phyloP scores from a whole-genome alignment of 2,797 vertebrate genomes.

The Taenioides sp. region DNA sequence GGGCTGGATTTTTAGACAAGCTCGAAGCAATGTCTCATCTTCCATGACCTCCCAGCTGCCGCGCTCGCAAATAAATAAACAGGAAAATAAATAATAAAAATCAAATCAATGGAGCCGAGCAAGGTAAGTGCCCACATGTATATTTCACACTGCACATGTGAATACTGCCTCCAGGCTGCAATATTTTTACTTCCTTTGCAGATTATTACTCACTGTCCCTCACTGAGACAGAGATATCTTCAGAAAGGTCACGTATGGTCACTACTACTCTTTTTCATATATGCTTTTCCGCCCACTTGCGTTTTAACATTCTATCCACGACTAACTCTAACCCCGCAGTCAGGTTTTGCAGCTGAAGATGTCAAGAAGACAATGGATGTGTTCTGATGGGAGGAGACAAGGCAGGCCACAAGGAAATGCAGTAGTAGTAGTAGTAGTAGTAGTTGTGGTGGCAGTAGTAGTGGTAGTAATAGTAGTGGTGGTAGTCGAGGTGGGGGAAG shows the following conservation, averaged over 20 bases:
- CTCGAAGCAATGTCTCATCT: conserved; percentile 58
- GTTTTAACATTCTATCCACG: conserved; percentile 46
- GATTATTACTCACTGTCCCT: conserved; percentile 34
- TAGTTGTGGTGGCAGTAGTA: conserved; percentile 44
- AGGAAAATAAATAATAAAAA: conserved; percentile 33
- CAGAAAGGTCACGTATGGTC: conserved; percentile 51
- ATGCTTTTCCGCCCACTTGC: conserved; percentile 28
- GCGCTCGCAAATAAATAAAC: conserved; percentile 17
- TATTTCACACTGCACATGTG: conserved; percentile 46
- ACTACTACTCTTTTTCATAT: conserved; percentile 10
- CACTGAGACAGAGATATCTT: conserved; percentile 42
- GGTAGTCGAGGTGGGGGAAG: conserved; percentile 17
- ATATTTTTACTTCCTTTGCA: conserved; percentile 34
- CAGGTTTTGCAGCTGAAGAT: conserved; percentile 53
- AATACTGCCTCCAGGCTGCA: conserved; percentile 27
- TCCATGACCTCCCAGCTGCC: conserved; percentile 58
- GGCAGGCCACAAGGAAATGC: conserved; percentile 58
- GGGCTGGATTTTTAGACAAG: conserved; percentile 47
- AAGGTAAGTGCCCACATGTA: conserved; percentile 21
- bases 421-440: conserved; percentile 41
- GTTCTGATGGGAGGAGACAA: conserved; percentile 69
- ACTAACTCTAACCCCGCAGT: conserved; percentile 44
- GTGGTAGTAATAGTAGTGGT: conserved; percentile 23
- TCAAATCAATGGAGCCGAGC: conserved; percentile 48
- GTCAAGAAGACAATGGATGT: conserved; percentile 53